Conservation (phyloP, 2,888 invertebrate genomes). For the Ormyrus thymus region DNA sequence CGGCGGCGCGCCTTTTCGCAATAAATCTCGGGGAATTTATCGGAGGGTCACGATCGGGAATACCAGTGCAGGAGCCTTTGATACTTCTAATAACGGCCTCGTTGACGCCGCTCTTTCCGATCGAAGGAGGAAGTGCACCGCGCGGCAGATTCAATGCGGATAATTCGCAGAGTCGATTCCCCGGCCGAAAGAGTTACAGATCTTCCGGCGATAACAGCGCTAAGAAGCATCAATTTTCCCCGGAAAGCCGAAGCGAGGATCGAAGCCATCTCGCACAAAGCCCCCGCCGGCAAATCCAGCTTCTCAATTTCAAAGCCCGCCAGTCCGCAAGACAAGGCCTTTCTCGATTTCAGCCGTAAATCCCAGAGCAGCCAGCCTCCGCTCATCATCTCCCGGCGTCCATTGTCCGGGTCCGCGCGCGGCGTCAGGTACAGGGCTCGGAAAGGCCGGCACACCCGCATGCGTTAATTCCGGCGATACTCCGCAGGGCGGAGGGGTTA, state of each 20-base stretch:
- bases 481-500: background rate
- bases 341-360: constrained; percentile 9
- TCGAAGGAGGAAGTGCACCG: constrained; percentile 16
- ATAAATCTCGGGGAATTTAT: constrained; percentile 10
- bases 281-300: too few species aligned
- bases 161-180: background rate
- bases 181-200: background rate
- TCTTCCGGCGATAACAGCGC: background rate
- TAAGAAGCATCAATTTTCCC: too few species aligned
- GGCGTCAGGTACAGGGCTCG: background rate
- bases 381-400: background rate
- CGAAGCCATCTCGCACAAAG: too few species aligned
- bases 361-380: background rate
- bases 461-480: background rate
- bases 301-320: too few species aligned
- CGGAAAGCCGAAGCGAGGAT: too few species aligned
- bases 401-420: too few species aligned
- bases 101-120: constrained; percentile 12
- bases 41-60: constrained; percentile 6
- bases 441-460: background rate
- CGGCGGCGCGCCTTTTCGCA: background rate
- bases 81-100: constrained; percentile 16
- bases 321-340: background rate
- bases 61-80: constrained; percentile 4
- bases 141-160: constrained; percentile 12